These are phyloP conservation scores for Scaptomyza cyrtandrae DNA, from an alignment of 2,888 invertebrate species.

Conservation along the genomic window DNA sequence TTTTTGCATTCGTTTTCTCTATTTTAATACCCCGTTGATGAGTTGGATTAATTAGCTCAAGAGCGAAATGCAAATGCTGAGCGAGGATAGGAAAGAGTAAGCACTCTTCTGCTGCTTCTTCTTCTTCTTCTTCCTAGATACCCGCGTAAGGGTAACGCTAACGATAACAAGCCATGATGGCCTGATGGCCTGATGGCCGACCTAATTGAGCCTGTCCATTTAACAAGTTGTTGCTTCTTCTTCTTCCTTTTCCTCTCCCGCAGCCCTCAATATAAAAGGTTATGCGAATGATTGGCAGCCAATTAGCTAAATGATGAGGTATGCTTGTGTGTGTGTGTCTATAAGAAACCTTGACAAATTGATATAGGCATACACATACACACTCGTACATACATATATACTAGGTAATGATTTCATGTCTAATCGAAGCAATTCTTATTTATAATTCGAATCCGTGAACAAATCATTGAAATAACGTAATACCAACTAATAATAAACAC, in stretches of 20 bases:
- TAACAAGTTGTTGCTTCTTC: conserved; percentile 30
- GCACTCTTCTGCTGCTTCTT: not conserved
- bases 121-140: conserved; percentile 11
- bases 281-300: conserved; percentile 46
- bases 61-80: conserved; percentile 9
- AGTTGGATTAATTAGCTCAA: conserved; percentile 47
- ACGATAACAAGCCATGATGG: conserved; percentile 21
- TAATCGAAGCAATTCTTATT: not conserved
- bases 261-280: conserved; percentile 21
- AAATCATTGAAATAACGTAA: not conserved
- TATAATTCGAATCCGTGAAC: not conserved
- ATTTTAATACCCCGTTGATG: conserved; percentile 30
- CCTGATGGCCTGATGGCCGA: conserved; percentile 40
- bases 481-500: too few species aligned
- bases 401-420: not conserved
- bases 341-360: conserved; percentile 16
- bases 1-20: conserved; percentile 20
- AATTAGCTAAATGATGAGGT: conserved; percentile 34
- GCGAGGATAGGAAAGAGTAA: not conserved
- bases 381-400: not conserved
- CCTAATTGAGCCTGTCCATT: conserved; percentile 51
- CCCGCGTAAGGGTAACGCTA: not conserved
- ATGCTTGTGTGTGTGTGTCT: not conserved
- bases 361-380: conserved; percentile 4
- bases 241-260: not conserved